These are phyloP conservation scores for Neelides folsomi DNA, from an alignment of 2,888 invertebrate species.

Conservation along the genomic window DNA sequence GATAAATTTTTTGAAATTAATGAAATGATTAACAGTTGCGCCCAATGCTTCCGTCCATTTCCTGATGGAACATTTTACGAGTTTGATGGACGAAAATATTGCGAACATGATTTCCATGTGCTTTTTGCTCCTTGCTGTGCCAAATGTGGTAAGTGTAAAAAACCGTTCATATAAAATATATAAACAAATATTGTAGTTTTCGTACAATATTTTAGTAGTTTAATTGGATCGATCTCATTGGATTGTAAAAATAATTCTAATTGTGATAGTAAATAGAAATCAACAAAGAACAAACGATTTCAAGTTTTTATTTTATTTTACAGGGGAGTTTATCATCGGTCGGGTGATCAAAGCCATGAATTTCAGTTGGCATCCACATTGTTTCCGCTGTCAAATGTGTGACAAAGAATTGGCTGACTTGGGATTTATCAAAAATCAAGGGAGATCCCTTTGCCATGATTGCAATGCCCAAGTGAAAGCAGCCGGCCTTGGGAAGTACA, in stretches of 20 bases:
- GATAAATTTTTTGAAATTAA: background rate
- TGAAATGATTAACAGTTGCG: slow-evolving; percentile 60
- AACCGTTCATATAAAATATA: background rate
- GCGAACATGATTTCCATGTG: slow-evolving; percentile 97
- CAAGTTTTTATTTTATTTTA: background rate
- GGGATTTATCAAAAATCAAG: slow-evolving; percentile 88
- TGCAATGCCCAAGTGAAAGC: slow-evolving; percentile 95
- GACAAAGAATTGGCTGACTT: slow-evolving; percentile 81
- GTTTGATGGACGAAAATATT: slow-evolving; percentile 97
- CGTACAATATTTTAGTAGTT: background rate
- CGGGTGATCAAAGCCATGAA: slow-evolving; percentile 99
- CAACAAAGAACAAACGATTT: background rate
- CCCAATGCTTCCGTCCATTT: slow-evolving; percentile 96
- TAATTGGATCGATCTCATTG: background rate
- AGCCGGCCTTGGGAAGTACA: slow-evolving; percentile 84
- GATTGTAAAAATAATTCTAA: background rate
- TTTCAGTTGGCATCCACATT: slow-evolving; percentile 95
- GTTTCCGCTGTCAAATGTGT: slow-evolving; percentile 94
- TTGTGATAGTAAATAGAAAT: background rate
- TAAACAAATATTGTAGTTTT: background rate
- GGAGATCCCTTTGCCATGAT: slow-evolving; percentile 75
- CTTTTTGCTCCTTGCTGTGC: slow-evolving; percentile 80
- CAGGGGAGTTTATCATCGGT: slow-evolving; percentile 91
- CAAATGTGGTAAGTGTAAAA: slow-evolving; percentile 59
- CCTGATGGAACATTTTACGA: slow-evolving; percentile 96